Conservation (phyloP, 2,888 invertebrate genomes). For the Electrophaes corylata region DNA sequence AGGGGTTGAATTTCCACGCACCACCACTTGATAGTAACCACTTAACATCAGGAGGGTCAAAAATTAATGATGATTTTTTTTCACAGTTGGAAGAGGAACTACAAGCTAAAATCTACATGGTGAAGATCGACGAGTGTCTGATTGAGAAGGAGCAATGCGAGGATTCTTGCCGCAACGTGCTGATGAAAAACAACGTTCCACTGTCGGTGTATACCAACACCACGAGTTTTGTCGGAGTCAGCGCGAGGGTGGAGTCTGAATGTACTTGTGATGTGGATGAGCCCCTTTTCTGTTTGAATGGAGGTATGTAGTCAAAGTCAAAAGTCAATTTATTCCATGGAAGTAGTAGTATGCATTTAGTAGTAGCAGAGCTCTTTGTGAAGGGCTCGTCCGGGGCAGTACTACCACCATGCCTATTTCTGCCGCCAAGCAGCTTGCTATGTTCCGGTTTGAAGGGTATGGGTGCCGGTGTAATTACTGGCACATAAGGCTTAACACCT, state of each 20-base stretch:
- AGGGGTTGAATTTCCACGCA: too few species aligned
- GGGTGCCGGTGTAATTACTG: too few species aligned
- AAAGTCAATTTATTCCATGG: too few species aligned
- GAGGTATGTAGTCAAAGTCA: constrained; percentile 88
- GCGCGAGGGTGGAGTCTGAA: constrained; percentile 91
- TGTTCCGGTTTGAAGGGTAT: too few species aligned
- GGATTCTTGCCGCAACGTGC: constrained; percentile 91
- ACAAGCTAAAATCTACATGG: constrained; percentile 90
- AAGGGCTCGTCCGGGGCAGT: too few species aligned
- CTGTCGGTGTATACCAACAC: constrained; percentile 95
- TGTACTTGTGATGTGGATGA: constrained; percentile 87
- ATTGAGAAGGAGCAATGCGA: constrained; percentile 89
- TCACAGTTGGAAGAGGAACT: constrained; percentile 87
- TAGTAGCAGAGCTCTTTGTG: too few species aligned
- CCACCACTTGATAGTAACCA: too few species aligned
- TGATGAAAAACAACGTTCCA: constrained; percentile 89
- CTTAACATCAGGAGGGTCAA: too few species aligned
- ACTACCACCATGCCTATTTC: too few species aligned
- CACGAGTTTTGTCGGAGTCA: constrained; percentile 97
- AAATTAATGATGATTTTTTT: neutral
- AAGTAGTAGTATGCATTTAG: too few species aligned
- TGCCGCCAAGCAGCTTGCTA: too few species aligned
- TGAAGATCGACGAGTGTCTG: constrained; percentile 96
- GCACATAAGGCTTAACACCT: too few species aligned
- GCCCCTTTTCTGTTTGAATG: constrained; percentile 88